These are phyloP conservation scores for Heliconius congener DNA, from an alignment of 1,140 invertebrate species.

Conservation along the genomic window DNA sequence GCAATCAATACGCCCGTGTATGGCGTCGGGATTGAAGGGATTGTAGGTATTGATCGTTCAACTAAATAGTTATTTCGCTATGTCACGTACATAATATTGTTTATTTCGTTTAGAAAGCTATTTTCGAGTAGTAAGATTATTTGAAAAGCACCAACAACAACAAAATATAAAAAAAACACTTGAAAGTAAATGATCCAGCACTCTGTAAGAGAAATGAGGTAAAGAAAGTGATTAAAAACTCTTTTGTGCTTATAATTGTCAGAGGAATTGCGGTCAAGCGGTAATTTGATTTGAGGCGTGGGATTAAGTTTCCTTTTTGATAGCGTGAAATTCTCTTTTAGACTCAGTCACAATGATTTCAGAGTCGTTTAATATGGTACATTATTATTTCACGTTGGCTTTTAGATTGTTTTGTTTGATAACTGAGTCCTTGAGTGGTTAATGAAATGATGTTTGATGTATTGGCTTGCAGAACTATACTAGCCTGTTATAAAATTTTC, in stretches of 20 bases:
- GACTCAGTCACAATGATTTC: neutral
- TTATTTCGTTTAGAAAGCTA: neutral
- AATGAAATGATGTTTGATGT: neutral
- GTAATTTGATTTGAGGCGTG: slow-evolving; percentile 23
- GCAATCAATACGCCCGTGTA: neutral
- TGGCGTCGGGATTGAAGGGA: neutral
- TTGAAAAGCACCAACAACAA: neutral
- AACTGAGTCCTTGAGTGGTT: neutral
- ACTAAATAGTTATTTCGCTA: no score
- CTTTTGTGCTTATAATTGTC: slow-evolving; percentile 19
- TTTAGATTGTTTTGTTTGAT: neutral
- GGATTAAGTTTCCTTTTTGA: slow-evolving; percentile 26
- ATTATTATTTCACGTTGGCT: neutral
- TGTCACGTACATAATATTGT: no score
- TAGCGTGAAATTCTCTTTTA: slow-evolving; percentile 19
- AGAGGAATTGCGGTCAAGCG: slow-evolving; percentile 18
- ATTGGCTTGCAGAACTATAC: no score
- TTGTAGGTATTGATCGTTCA: neutral
- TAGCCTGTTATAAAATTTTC: no score
- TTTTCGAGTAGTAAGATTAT: neutral
- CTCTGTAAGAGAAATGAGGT: slow-evolving; percentile 6
- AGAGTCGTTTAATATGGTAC: neutral
- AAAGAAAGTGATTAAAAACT: slow-evolving; percentile 24
- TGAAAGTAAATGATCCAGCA: neutral
- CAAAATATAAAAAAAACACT: neutral